Base-by-base conservation (phyloP, 2,888 invertebrate species). In the Serrognathus titanus region DNA sequence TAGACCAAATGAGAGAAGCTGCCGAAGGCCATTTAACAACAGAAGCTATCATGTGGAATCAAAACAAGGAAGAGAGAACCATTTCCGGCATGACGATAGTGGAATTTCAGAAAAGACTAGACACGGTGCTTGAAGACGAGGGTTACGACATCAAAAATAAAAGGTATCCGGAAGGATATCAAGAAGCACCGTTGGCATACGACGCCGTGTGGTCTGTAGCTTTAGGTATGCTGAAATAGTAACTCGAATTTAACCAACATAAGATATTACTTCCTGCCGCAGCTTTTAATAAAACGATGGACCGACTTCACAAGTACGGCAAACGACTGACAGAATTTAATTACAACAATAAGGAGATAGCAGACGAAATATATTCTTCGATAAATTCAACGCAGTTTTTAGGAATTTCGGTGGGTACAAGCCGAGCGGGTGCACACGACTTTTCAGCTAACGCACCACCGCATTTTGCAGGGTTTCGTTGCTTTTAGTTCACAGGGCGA, bases 181-280 rank as follows among this genome's bases (percentile, higher is more conserved):
- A 94, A 73, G 99, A 99, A 79, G 98, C 99, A 6, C 99, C 99
- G 0, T 79, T 99, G 55, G 99, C 99, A 46, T 99, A 99, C 75
- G 99, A 99, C 78, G 99, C 99, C 8, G 94, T 99, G 48, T 99
- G 99, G 99, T 95, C 98, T 40, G 90, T 98, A 36, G 98, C 98
- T 39, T 80, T 99, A 72, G 96, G 90, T 90, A 47, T 47, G 39
- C n/a, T 39, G 11, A 39, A 39, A 39, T 10, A 31, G 24, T 31
- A 31, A 31, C 24, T 39, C 5, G 39, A 39, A 11, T 39, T 10
- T 1, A 10, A 3, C 11, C 12, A 39, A 5, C 7, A 39, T n/a
- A 5, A 39, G 10, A 39, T 1, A 39, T 8, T 39, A 11, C 53
- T 43, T 40, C 48, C 53, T 40, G 58, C 78, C 80, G 46, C 76